Evolutionary conservation across 2,113 vertebrate species (phyloP).

Genomic region (Potamarius usumacintae): DNA sequence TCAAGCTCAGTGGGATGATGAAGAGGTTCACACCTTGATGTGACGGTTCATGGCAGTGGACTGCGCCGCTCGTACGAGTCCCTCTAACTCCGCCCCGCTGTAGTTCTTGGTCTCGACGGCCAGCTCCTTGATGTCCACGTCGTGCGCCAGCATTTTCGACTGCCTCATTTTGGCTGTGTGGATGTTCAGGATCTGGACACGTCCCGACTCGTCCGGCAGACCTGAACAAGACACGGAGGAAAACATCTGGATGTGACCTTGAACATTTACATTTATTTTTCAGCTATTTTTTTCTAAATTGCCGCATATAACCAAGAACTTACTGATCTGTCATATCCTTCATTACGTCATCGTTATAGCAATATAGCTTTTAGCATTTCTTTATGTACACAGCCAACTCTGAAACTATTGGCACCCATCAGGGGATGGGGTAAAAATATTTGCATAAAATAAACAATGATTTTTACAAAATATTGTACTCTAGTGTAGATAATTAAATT

Average conservation of each 20-base stretch:
- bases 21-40: slow-evolving; percentile 81
- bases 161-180: slow-evolving; percentile 91
- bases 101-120: slow-evolving; percentile 93
- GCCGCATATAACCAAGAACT: background rate
- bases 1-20: too few species aligned
- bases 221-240: slow-evolving; percentile 66
- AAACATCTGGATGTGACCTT: background rate
- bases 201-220: slow-evolving; percentile 88
- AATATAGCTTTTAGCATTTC: background rate
- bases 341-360: background rate
- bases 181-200: slow-evolving; percentile 92
- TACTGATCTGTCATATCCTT: background rate
- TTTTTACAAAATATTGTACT: too few species aligned
- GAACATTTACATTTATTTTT: background rate
- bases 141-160: slow-evolving; percentile 77
- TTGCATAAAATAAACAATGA: background rate
- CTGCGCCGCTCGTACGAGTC: slow-evolving; percentile 92
- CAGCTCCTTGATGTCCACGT: slow-evolving; percentile 86
- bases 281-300: too few species aligned
- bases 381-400: background rate
- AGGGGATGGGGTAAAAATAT: background rate
- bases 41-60: slow-evolving; percentile 98
- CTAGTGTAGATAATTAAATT: too few species aligned
- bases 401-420: too few species aligned
- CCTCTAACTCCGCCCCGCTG: slow-evolving; percentile 94